Evolutionary conservation across 1,140 invertebrate genomes (phyloP).

Genomic region (Cydia strobilella): DNA sequence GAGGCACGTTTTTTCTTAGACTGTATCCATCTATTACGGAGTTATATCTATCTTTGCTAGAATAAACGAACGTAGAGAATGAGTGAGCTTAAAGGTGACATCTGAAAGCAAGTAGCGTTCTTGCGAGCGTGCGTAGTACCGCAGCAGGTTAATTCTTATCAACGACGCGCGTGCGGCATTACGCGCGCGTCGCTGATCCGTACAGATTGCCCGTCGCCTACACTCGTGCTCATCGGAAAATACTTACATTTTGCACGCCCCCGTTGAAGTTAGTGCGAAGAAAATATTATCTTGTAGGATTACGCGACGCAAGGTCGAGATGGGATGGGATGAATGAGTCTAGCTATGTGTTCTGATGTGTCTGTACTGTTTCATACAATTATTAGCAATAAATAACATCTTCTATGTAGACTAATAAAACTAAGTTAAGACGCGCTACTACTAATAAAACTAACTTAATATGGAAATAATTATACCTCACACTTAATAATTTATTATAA

Average conservation of each 20-base stretch:
- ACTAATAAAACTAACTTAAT: no score
- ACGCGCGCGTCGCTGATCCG: conserved; percentile 18
- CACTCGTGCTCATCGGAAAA: conserved; percentile 7
- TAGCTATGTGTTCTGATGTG: background rate
- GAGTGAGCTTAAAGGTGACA: no score
- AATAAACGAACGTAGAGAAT: no score
- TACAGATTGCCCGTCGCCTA: conserved; percentile 13
- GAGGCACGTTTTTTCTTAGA: no score
- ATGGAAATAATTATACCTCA: no score
- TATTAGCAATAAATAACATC: background rate
- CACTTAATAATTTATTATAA: no score
- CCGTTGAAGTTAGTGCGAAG: background rate
- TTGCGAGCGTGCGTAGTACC: background rate
- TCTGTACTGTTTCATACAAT: background rate
- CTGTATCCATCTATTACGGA: no score
- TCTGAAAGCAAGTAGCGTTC: background rate
- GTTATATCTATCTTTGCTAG: no score
- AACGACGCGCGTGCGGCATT: conserved; percentile 11
- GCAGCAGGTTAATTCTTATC: conserved; percentile 25
- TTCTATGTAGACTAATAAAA: no score
- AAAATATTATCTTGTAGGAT: background rate
- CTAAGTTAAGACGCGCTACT: no score
- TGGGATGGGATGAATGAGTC: no score
- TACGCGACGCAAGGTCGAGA: background rate
- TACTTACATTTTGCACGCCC: conserved; percentile 1